A percentile compares a stretch with the other conserved stretches of the same genome.
phyloP scores from a whole-genome alignment of 2,888 invertebrate genomes.

The Brenthis ino region DNA sequence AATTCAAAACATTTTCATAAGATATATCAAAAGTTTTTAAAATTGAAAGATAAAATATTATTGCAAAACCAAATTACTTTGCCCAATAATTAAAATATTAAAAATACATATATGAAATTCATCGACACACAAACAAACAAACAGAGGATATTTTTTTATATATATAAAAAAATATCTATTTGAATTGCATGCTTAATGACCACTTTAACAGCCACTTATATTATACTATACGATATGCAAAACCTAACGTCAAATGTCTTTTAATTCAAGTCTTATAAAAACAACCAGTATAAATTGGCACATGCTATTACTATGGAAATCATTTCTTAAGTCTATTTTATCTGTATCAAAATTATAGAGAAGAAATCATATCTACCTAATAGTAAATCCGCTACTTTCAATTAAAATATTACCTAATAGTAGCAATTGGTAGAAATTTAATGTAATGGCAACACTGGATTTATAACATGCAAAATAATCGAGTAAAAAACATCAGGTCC shows the following conservation, averaged over 20 bases:
- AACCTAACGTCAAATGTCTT: slow-evolving; percentile 30
- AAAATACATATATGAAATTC: too few species aligned
- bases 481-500: slow-evolving; percentile 29
- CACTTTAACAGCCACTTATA: not conserved
- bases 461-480: slow-evolving; percentile 14
- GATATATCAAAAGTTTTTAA: not conserved
- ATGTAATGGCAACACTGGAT: slow-evolving; percentile 29
- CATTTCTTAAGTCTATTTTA: not conserved
- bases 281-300: slow-evolving; percentile 29
- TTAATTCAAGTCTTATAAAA: slow-evolving; percentile 9
- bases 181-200: too few species aligned
- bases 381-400: too few species aligned
- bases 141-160: not conserved
- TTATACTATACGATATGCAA: slow-evolving; percentile 23
- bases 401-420: too few species aligned
- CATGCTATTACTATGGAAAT: slow-evolving; percentile 10
- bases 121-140: not conserved
- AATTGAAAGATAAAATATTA: not conserved
- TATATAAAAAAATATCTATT: too few species aligned
- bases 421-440: not conserved
- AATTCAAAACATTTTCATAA: not conserved
- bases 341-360: not conserved
- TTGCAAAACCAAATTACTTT: too few species aligned
- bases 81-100: too few species aligned
- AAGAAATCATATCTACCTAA: not conserved